Percentiles rank a stretch among this genome's conserved stretches.
phyloP scores from a whole-genome alignment of 2,888 invertebrate species.

The Dioctria rufipes region DNA sequence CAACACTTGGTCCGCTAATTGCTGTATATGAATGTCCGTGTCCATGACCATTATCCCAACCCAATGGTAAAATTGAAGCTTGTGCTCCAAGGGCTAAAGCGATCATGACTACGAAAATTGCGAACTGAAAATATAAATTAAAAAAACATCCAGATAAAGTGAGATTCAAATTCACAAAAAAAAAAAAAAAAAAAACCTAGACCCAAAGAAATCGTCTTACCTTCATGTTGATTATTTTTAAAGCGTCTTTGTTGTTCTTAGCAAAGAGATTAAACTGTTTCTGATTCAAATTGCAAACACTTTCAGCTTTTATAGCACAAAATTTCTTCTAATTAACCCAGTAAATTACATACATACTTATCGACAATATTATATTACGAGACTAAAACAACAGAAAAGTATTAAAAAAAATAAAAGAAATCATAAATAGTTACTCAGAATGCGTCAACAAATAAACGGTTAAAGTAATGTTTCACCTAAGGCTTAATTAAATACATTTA shows the following conservation, averaged over 20 bases:
- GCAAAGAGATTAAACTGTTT: conserved; percentile 9
- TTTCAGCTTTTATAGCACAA: conserved; percentile 29
- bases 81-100: conserved; percentile 68
- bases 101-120: conserved; percentile 68
- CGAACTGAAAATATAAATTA: conserved; percentile 64
- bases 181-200: no score
- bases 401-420: no score
- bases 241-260: not conserved
- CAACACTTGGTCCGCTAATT: not conserved
- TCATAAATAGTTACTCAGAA: no score
- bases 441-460: no score
- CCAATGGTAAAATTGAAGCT: conserved; percentile 65
- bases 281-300: not conserved
- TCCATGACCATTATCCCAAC: conserved; percentile 1
- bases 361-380: no score
- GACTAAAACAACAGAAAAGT: no score
- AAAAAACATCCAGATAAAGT: not conserved
- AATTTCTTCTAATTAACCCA: not conserved
- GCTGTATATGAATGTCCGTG: conserved; percentile 37
- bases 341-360: no score
- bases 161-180: not conserved
- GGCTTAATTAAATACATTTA: no score
- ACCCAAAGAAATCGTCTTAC: conserved; percentile 1
- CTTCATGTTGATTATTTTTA: conserved; percentile 37
- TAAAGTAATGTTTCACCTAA: no score